Conservation (phyloP, 2,797 vertebrate species). For the Erethizon dorsatum region DNA sequence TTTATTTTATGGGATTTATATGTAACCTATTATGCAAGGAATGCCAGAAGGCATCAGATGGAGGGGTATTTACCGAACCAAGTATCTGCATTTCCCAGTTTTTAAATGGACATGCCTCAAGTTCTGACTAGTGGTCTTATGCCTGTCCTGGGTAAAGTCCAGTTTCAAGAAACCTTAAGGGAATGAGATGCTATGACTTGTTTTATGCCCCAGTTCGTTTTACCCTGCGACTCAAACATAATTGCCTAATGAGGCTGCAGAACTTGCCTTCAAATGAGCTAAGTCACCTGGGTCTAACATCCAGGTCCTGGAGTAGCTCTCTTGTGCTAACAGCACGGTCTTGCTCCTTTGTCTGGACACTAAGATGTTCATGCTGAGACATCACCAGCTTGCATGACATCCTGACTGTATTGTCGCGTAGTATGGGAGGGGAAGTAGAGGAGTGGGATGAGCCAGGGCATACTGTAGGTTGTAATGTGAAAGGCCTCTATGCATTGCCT, state of each 20-base stretch:
- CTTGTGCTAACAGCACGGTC: not conserved
- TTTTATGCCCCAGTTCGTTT: not conserved
- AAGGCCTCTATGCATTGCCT: not conserved
- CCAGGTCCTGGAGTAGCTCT: not conserved
- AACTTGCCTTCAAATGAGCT: not conserved
- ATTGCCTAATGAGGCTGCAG: not conserved
- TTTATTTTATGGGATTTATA: not conserved
- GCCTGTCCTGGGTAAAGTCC: not conserved
- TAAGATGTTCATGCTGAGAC: not conserved
- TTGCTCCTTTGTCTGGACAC: not conserved
- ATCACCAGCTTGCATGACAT: not conserved
- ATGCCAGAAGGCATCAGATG: not conserved
- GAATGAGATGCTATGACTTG: not conserved
- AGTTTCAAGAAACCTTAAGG: not conserved
- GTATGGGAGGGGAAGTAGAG: not conserved
- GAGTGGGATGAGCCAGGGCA: not conserved
- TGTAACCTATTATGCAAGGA: not conserved
- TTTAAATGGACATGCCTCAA: not conserved
- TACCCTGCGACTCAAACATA: not conserved
- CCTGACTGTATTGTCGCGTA: not conserved
- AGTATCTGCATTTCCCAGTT: no score
- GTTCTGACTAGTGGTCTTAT: not conserved
- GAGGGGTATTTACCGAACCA: not conserved
- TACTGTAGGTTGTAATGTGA: not conserved
- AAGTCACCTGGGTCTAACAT: not conserved